Conservation (phyloP, 2,797 vertebrate genomes). For the Clarias platycephalus region DNA sequence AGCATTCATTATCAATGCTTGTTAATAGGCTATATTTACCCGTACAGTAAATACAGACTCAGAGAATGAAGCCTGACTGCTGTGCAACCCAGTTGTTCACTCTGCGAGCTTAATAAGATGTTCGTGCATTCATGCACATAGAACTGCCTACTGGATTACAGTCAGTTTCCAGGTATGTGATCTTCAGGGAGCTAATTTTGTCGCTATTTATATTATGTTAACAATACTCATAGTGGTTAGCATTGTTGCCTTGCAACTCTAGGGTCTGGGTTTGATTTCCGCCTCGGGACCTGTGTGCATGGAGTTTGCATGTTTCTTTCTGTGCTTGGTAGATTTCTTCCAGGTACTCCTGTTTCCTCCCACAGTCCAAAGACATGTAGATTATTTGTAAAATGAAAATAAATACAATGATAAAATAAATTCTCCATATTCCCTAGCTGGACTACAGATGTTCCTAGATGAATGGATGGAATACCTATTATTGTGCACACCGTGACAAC, state of each 20-base stretch:
- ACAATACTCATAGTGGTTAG: background rate
- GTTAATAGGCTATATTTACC: background rate
- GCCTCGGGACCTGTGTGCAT: no score
- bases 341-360: no score
- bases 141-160: background rate
- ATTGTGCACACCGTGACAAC: background rate
- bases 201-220: background rate
- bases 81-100: background rate
- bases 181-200: background rate
- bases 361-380: no score
- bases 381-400: no score
- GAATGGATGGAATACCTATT: background rate
- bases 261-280: no score
- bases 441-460: no score
- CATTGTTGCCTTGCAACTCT: no score
- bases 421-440: no score
- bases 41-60: background rate
- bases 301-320: no score
- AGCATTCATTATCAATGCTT: background rate
- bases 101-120: background rate
- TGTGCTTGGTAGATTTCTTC: no score
- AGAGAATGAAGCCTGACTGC: background rate
- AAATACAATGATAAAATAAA: no score
- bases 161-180: conserved; percentile 4
- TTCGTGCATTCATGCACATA: background rate